These are phyloP conservation scores for Globodera ellingtonae DNA, from an alignment of 1,140 invertebrate genomes.

Conservation along the genomic window DNA sequence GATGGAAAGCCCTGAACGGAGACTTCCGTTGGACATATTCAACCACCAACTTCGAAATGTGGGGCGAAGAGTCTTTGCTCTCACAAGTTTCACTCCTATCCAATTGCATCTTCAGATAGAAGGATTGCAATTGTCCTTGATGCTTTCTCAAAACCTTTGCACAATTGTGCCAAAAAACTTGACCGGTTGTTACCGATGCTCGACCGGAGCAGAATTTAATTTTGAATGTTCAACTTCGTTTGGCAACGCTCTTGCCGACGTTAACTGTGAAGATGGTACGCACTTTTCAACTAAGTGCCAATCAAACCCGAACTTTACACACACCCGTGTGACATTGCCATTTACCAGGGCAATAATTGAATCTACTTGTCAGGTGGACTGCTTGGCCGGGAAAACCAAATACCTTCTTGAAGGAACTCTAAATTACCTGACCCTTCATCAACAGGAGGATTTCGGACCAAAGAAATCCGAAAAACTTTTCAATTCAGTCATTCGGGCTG, in stretches of 20 bases:
- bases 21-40: not conserved
- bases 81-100: not conserved
- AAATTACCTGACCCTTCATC: not conserved
- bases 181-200: not conserved
- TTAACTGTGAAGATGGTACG: not conserved
- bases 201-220: not conserved
- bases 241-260: not conserved
- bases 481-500: not conserved
- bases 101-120: not conserved
- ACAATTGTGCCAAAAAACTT: not conserved
- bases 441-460: not conserved
- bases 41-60: not conserved
- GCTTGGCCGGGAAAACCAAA: not conserved
- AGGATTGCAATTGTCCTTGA: not conserved
- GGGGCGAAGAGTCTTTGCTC: not conserved
- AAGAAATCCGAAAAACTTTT: not conserved
- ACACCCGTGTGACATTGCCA: not conserved
- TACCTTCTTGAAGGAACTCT: not conserved
- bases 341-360: not conserved
- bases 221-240: not conserved
- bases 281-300: not conserved
- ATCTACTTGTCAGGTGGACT: not conserved
- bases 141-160: not conserved
- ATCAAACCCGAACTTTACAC: not conserved
- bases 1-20: not conserved